A percentile compares a stretch with the other conserved stretches of the same genome.
Conservation (phyloP, 2,888 invertebrate genomes). For the Disparrhopalites patrizii region DNA sequence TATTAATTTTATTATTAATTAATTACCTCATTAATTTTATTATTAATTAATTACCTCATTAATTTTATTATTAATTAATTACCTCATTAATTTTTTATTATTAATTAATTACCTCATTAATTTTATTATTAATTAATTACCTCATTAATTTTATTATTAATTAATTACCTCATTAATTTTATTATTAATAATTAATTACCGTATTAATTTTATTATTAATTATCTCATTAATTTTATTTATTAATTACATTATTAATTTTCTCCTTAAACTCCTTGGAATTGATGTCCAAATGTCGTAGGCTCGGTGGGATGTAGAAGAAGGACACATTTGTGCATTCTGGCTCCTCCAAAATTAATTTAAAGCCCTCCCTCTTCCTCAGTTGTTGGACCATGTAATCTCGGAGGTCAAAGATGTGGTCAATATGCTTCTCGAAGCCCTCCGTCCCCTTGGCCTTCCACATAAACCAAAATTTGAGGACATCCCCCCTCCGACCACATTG, state of each 20-base stretch:
- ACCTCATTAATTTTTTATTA: slow-evolving; percentile 87
- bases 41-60: slow-evolving; percentile 93
- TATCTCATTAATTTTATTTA: neutral
- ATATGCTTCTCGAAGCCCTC: slow-evolving; percentile 72
- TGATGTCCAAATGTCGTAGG: slow-evolving; percentile 51
- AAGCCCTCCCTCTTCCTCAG: slow-evolving; percentile 69
- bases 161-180: neutral
- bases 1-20: too few relatives aligned
- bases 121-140: too few relatives aligned
- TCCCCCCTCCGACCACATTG: slow-evolving; percentile 95
- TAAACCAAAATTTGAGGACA: slow-evolving; percentile 94
- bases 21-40: slow-evolving; percentile 90
- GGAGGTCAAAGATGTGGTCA: slow-evolving; percentile 71
- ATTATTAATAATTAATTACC: neutral
- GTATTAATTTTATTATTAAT: neutral
- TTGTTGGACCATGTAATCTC: slow-evolving; percentile 65
- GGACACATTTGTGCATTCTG: slow-evolving; percentile 91
- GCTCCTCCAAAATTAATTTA: slow-evolving; percentile 67
- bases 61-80: too few relatives aligned
- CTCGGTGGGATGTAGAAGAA: slow-evolving; percentile 93
- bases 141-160: too few relatives aligned
- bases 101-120: too few relatives aligned
- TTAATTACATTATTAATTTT: slow-evolving; percentile 34
- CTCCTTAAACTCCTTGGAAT: slow-evolving; percentile 40
- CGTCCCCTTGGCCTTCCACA: slow-evolving; percentile 89